These are phyloP conservation scores for Crocuta crocuta DNA, from an alignment of 2,113 vertebrate genomes.

Conservation along the genomic window DNA sequence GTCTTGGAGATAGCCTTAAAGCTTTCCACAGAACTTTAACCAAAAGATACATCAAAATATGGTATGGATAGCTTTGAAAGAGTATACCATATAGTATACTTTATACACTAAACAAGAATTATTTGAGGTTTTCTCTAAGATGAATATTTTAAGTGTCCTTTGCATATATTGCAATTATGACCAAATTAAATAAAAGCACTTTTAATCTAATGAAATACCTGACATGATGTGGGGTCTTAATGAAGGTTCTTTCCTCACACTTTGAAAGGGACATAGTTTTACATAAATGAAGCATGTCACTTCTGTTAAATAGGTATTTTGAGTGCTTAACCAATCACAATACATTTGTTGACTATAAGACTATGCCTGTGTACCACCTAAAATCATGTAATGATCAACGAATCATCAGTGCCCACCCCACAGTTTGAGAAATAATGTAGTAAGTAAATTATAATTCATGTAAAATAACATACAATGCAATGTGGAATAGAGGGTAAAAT, in stretches of 20 bases:
- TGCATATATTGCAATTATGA: background rate
- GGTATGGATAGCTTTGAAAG: background rate
- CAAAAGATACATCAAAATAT: slow-evolving; percentile 19
- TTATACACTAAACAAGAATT: background rate
- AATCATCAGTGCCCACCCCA: background rate
- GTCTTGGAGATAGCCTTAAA: background rate
- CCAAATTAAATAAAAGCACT: background rate
- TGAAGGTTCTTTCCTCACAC: background rate
- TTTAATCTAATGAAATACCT: background rate
- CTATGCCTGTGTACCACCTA: background rate
- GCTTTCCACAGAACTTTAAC: background rate
- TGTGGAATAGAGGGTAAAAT: background rate
- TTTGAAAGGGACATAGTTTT: background rate
- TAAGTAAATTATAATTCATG: background rate
- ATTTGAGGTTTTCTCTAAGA: background rate
- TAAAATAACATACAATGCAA: background rate
- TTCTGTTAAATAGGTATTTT: background rate
- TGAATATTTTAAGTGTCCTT: background rate
- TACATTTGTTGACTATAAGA: background rate
- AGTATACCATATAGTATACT: background rate
- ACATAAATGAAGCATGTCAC: background rate
- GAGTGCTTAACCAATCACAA: background rate
- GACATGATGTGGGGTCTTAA: background rate
- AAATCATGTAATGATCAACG: background rate
- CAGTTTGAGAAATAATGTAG: background rate